phyloP scores from a whole-genome alignment of 2,888 invertebrate species.

The Dastarcus helophoroides region DNA sequence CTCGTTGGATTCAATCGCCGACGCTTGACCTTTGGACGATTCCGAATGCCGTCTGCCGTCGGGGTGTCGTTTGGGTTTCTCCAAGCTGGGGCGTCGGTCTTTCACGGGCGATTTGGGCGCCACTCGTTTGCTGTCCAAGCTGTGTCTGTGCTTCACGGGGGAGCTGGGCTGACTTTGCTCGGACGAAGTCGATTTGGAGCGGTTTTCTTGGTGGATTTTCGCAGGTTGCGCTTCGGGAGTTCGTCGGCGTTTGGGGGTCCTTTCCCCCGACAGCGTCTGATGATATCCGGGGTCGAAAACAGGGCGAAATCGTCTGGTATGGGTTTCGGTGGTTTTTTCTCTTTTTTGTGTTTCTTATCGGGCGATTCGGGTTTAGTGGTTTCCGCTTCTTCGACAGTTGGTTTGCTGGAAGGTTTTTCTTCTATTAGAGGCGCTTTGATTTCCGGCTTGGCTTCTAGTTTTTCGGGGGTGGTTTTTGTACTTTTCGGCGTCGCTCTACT shows the following conservation, averaged over 20 bases:
- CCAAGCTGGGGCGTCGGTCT: background rate
- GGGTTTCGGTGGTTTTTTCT: slow-evolving; percentile 41
- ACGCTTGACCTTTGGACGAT: no score
- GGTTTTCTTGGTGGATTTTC: slow-evolving; percentile 30
- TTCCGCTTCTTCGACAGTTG: slow-evolving; percentile 23
- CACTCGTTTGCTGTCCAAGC: slow-evolving; percentile 23
- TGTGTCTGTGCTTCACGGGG: slow-evolving; percentile 21
- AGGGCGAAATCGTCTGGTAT: slow-evolving; percentile 53
- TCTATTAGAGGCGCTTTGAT: slow-evolving; percentile 24
- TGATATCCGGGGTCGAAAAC: slow-evolving; percentile 70
- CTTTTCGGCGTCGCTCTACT: slow-evolving; percentile 23
- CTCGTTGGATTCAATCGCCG: no score
- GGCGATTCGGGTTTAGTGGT: slow-evolving; percentile 17
- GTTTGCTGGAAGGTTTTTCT: slow-evolving; percentile 18
- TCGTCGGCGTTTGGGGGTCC: slow-evolving; percentile 15
- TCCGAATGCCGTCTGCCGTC: no score
- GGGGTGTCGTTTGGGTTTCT: slow-evolving; percentile 2
- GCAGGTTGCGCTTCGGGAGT: slow-evolving; percentile 20
- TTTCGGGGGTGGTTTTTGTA: slow-evolving; percentile 8
- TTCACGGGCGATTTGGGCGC: no score
- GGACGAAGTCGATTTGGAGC: slow-evolving; percentile 25
- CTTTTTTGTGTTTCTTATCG: slow-evolving; percentile 31
- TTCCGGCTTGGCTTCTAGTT: slow-evolving; percentile 9
- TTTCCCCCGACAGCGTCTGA: slow-evolving; percentile 47
- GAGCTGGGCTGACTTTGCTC: slow-evolving; percentile 7